These are phyloP conservation scores for Chondrilla cf. caribensis DNA, from an alignment of 37 sponge, comb jelly and placozoan genomes.

Conservation along the genomic window DNA sequence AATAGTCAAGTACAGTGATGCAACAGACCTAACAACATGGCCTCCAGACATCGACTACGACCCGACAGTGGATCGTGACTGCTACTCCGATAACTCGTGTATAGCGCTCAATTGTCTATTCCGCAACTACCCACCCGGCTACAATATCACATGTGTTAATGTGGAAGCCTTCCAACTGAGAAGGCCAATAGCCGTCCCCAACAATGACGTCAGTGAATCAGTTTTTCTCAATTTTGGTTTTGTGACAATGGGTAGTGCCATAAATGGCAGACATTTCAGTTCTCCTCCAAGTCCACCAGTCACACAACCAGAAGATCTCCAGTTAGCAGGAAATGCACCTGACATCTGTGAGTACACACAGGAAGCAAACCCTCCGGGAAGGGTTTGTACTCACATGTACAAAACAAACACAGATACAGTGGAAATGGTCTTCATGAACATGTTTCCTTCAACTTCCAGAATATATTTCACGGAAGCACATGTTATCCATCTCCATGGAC, in stretches of 20 bases:
- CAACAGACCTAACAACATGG: neutral
- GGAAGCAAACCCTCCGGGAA: neutral
- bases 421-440: neutral
- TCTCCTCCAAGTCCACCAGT: constrained; percentile 46
- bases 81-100: constrained; percentile 12
- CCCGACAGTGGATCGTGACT: neutral
- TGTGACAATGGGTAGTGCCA: constrained; percentile 42
- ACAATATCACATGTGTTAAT: constrained; percentile 42
- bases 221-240: constrained; percentile 79
- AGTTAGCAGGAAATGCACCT: too few relatives aligned
- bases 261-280: constrained; percentile 65
- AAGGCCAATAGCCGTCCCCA: constrained; percentile 9
- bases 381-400: neutral
- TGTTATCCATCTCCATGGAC: constrained; percentile 47
- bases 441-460: too few relatives aligned
- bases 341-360: neutral
- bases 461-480: neutral
- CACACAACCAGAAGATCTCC: neutral
- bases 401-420: neutral
- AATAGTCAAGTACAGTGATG: neutral
- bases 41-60: neutral
- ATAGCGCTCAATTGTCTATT: constrained; percentile 68
- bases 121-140: constrained; percentile 4
- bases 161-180: constrained; percentile 18
- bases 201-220: neutral